phyloP scores from a whole-genome alignment of 1,140 invertebrate species.

The Drosophila pallidifrons region DNA sequence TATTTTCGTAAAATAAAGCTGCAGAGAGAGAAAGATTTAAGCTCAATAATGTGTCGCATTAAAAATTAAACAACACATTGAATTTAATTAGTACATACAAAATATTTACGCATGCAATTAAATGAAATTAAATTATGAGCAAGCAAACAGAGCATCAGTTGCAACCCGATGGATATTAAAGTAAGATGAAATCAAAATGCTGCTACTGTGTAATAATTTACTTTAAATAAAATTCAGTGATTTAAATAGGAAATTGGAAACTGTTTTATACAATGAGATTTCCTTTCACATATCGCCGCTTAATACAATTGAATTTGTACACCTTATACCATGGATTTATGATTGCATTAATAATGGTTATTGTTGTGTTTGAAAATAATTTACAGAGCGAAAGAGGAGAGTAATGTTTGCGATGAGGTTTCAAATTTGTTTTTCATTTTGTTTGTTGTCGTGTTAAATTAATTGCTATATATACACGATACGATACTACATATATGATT shows the following conservation, averaged over 20 bases:
- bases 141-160: conserved; percentile 8
- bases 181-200: not conserved
- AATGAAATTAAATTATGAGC: conserved; percentile 17
- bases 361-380: conserved; percentile 55
- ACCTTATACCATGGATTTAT: conserved; percentile 37
- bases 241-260: conserved; percentile 27
- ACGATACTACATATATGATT: conserved; percentile 25
- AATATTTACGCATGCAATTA: conserved; percentile 47
- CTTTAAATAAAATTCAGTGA: conserved; percentile 12
- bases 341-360: conserved; percentile 57
- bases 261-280: conserved; percentile 11
- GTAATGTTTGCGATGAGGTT: conserved; percentile 51
- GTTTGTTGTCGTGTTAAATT: conserved; percentile 56
- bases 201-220: too few relatives aligned
- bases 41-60: conserved; percentile 55
- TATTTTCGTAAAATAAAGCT: conserved; percentile 4
- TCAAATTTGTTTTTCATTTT: conserved; percentile 8
- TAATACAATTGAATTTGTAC: conserved; percentile 32
- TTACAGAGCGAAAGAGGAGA: conserved; percentile 31
- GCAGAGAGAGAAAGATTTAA: conserved; percentile 46
- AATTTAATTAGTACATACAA: conserved; percentile 65
- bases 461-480: conserved; percentile 58
- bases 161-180: conserved; percentile 17
- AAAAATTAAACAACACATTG: conserved; percentile 62
- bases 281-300: conserved; percentile 16